phyloP scores from a whole-genome alignment of 2,797 vertebrate species.

The Sorex maritimensis region DNA sequence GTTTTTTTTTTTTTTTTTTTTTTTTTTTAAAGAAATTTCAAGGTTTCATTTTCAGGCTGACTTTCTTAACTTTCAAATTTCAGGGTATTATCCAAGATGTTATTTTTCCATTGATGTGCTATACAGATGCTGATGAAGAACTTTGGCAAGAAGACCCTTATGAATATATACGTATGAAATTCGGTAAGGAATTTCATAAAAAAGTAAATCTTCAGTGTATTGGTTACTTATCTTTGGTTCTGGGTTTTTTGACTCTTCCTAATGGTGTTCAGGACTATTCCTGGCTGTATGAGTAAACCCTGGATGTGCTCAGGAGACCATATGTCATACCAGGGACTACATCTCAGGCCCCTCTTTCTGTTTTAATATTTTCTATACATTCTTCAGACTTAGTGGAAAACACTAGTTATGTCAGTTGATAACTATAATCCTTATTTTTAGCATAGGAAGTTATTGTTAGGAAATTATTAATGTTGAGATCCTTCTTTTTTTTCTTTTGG shows the following conservation, averaged over 20 bases:
- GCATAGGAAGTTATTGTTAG: background rate
- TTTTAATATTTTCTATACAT: conserved; percentile 21
- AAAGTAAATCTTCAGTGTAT: background rate
- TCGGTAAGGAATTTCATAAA: conserved; percentile 92
- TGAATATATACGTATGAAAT: conserved; percentile 99
- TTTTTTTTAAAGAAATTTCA: conserved; percentile 17
- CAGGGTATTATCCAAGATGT: conserved; percentile 99
- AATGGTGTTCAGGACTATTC: too few relatives aligned
- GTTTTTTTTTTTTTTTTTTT: too few relatives aligned
- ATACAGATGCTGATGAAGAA: conserved; percentile 99
- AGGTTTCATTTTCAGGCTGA: conserved; percentile 68
- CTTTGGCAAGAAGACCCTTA: conserved; percentile 99
- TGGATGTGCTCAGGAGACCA: too few relatives aligned
- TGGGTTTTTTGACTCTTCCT: background rate
- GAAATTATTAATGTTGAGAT: background rate
- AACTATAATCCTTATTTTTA: conserved; percentile 38
- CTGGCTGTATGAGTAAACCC: too few relatives aligned
- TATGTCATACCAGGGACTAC: too few relatives aligned
- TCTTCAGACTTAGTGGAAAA: background rate
- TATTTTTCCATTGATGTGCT: conserved; percentile 99
- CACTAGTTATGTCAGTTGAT: conserved; percentile 18
- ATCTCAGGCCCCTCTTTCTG: background rate
- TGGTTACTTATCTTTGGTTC: background rate
- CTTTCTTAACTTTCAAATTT: conserved; percentile 83
- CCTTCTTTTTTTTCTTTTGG: too few relatives aligned